These are phyloP conservation scores for Babyrousa celebensis DNA, from an alignment of 2,797 vertebrate genomes.

Conservation along the genomic window DNA sequence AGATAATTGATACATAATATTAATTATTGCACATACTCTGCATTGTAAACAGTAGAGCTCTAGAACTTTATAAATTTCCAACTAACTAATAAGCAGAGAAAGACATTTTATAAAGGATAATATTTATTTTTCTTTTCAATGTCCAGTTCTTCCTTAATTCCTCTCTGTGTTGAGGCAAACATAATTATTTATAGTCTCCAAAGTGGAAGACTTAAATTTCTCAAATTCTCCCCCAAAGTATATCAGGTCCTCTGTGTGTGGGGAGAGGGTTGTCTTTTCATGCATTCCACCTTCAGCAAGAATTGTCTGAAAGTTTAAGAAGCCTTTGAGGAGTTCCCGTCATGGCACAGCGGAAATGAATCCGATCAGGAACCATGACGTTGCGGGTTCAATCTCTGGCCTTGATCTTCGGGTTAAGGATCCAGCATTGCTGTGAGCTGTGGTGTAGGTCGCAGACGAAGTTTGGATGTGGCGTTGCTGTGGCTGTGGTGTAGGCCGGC, in stretches of 20 bases:
- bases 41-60: background rate
- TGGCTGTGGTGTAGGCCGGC: too few species aligned
- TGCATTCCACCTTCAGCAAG: background rate
- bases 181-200: background rate
- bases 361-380: too few species aligned
- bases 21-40: background rate
- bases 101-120: background rate
- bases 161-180: background rate
- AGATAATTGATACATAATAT: background rate
- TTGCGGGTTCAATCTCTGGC: too few species aligned
- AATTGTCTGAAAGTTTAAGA: background rate
- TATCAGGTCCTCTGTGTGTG: background rate
- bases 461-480: too few species aligned
- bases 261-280: background rate
- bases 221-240: background rate
- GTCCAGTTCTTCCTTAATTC: background rate
- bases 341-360: too few species aligned
- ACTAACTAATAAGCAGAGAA: background rate
- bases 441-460: too few species aligned
- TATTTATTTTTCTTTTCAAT: constrained; percentile 2
- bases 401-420: too few species aligned
- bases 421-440: too few species aligned
- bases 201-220: background rate
- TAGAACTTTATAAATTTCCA: background rate
- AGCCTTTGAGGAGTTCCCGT: background rate